Conservation (phyloP, 1,140 invertebrate genomes). For the Patella vulgata region DNA sequence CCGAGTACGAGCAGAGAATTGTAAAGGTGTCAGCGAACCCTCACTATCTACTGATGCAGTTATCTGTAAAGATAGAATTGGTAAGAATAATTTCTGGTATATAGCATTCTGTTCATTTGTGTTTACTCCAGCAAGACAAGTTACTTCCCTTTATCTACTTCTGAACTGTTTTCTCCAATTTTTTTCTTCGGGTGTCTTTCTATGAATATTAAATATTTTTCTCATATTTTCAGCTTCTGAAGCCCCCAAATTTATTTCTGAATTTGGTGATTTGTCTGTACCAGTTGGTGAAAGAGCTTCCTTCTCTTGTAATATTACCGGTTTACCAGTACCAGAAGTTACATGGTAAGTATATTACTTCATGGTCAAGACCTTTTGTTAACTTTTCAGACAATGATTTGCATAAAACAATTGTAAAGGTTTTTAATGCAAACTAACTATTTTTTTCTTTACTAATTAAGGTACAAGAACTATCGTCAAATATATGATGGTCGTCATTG, state of each 20-base stretch:
- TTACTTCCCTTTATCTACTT: too few relatives aligned
- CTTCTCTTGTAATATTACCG: slow-evolving; percentile 60
- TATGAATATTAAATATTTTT: background rate
- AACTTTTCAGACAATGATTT: too few relatives aligned
- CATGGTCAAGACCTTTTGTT: too few relatives aligned
- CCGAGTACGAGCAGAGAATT: slow-evolving; percentile 96
- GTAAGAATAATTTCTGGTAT: too few relatives aligned
- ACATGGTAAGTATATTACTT: slow-evolving; percentile 50
- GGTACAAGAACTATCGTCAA: slow-evolving; percentile 87
- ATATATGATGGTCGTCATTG: slow-evolving; percentile 90
- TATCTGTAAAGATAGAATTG: slow-evolving; percentile 85
- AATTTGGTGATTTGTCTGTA: slow-evolving; percentile 43
- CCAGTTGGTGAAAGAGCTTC: slow-evolving; percentile 53
- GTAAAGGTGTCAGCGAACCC: slow-evolving; percentile 94
- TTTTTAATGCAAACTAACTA: background rate
- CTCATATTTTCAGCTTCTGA: slow-evolving; percentile 48
- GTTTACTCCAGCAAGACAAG: too few relatives aligned
- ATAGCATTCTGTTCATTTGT: too few relatives aligned
- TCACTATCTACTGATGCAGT: slow-evolving; percentile 66
- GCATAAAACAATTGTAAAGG: too few relatives aligned
- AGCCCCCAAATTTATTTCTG: slow-evolving; percentile 52
- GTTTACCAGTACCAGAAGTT: slow-evolving; percentile 58
- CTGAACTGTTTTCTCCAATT: background rate
- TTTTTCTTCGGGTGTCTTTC: background rate
- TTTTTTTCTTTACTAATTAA: too few relatives aligned